These are phyloP conservation scores for Epicampocera succincta DNA, from an alignment of 2,888 invertebrate genomes.

Conservation along the genomic window DNA sequence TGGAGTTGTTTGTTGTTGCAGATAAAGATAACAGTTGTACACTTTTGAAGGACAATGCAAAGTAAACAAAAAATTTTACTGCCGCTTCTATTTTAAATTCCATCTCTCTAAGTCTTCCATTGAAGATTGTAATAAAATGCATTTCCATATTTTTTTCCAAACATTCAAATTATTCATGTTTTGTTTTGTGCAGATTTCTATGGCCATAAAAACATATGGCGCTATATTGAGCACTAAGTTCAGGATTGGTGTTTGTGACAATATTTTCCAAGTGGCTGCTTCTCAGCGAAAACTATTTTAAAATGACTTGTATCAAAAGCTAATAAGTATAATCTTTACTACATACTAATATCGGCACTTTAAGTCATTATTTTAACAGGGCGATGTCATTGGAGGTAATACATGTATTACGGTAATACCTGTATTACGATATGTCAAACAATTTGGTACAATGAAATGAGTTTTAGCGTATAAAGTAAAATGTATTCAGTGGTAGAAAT, in stretches of 20 bases:
- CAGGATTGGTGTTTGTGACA: neutral
- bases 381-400: too few species aligned
- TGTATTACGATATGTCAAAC: too few species aligned
- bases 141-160: constrained; percentile 21
- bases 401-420: too few species aligned
- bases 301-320: too few species aligned
- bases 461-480: too few species aligned
- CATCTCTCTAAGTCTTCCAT: constrained; percentile 27
- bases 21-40: constrained; percentile 26
- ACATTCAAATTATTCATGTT: constrained; percentile 25
- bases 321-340: too few species aligned
- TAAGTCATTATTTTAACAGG: too few species aligned
- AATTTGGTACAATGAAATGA: too few species aligned
- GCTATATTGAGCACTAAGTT: constrained; percentile 12
- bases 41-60: constrained; percentile 51
- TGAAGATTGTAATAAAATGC: constrained; percentile 27
- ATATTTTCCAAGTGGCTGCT: too few species aligned
- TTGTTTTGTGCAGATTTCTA: constrained; percentile 1
- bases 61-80: constrained; percentile 35
- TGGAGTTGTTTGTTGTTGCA: constrained; percentile 9
- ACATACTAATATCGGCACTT: too few species aligned
- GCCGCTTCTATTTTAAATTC: constrained; percentile 28
- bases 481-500: too few species aligned
- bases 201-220: neutral
- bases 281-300: too few species aligned